These are phyloP conservation scores for Brachyrhaphis roseni DNA, from an alignment of 2,797 vertebrate species.

Conservation along the genomic window DNA sequence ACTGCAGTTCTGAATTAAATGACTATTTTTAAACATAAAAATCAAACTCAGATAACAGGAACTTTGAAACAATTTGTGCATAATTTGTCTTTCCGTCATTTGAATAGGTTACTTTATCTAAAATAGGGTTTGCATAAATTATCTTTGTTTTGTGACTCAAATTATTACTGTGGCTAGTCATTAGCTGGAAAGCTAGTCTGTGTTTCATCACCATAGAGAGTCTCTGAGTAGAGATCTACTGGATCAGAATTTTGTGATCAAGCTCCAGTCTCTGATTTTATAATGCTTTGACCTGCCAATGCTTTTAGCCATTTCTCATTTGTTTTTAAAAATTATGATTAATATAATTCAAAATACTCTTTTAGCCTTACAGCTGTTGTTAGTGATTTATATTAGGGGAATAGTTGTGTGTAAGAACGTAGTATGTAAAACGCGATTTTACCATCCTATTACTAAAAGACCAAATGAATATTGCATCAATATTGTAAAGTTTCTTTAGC, in stretches of 20 bases:
- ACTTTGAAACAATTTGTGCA: background rate
- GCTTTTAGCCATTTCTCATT: background rate
- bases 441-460: background rate
- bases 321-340: background rate
- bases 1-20: background rate
- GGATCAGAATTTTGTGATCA: background rate
- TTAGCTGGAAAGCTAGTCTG: background rate
- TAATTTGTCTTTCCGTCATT: background rate
- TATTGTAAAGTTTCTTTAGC: background rate
- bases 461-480: background rate
- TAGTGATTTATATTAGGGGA: background rate
- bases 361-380: background rate
- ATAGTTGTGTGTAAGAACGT: background rate
- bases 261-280: background rate
- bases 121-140: background rate
- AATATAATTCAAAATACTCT: background rate
- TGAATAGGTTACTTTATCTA: background rate
- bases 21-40: background rate
- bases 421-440: background rate
- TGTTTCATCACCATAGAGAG: background rate
- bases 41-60: conserved; percentile 1
- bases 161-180: background rate
- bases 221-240: background rate
- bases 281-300: background rate
- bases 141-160: background rate